Conservation (phyloP, 2,888 invertebrate species). For the Trichopoda pennipes region DNA sequence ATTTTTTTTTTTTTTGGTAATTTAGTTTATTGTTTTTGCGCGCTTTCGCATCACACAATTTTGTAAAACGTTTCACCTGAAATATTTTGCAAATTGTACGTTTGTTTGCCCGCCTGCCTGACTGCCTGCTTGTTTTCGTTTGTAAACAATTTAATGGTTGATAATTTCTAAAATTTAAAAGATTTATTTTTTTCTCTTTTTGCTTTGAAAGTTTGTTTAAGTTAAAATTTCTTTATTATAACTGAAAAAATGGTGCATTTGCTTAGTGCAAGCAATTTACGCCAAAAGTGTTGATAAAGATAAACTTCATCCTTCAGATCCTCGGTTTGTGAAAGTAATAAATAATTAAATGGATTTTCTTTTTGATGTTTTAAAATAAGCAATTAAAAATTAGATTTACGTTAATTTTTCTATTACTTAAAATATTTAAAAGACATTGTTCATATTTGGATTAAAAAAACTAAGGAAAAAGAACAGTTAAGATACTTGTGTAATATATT, state of each 20-base stretch:
- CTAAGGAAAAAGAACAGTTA: too few relatives aligned
- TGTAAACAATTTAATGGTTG: neutral
- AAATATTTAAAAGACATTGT: too few relatives aligned
- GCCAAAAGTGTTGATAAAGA: too few relatives aligned
- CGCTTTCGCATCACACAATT: neutral
- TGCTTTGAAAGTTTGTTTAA: neutral
- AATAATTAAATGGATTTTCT: too few relatives aligned
- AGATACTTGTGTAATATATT: too few relatives aligned
- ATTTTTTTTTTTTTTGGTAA: neutral
- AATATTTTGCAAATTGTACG: constrained; percentile 11
- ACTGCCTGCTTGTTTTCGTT: neutral
- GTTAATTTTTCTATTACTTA: too few relatives aligned
- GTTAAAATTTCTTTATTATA: neutral
- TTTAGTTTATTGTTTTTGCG: neutral
- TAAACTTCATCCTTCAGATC: too few relatives aligned
- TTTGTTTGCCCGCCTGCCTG: too few relatives aligned
- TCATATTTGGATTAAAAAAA: too few relatives aligned
- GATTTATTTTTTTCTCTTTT: neutral
- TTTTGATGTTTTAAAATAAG: too few relatives aligned
- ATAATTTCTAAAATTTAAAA: neutral
- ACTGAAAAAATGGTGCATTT: neutral
- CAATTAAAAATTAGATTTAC: too few relatives aligned
- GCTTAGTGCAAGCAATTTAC: neutral
- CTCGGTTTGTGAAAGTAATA: too few relatives aligned
- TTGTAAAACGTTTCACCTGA: constrained; percentile 15